Evolutionary conservation across 2,888 invertebrate species (phyloP), one percentile per base, ranked within the genome.

Genomic region (Chrysina gloriosa): DNA sequence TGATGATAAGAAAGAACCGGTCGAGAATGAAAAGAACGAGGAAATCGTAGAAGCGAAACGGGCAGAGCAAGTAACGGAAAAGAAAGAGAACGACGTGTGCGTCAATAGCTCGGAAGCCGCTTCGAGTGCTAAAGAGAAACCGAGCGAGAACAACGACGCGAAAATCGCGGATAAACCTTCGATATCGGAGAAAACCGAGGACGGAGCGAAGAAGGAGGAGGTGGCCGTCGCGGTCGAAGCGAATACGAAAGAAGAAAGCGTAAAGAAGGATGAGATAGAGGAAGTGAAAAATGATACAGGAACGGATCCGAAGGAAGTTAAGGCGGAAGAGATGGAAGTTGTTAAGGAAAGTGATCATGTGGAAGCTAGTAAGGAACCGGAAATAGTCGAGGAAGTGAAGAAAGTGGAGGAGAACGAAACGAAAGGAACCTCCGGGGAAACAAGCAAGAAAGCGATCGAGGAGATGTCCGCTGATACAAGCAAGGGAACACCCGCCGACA

Each of bases 191-290:
- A 71, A 73, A 36, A 31, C 68, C 19, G 36, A 69, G 64, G 63
- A 45, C n/a, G 73, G 74, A 52, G 71, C 71, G 65, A 70, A 71
- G 56, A 34, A 9, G 23, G 42, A 71, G 54, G 69, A 70, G 47
- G 52, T 56, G 47, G 64, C 42, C 25, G 75, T 70, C 27, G 69
- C 69, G 63, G 72, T 70, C 66, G 73, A 73, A 68, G 48, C 31
- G 14, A 66, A 27, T 21, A 48, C 34, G 29, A 58, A 34, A 16
- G 39, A 50, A 19, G 36, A 70, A 4, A 71, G 69, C 29, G 25
- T 64, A 23, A 73, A 69, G 39, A 71, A 72, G 19, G 27, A 68
- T 21, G 29, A 69, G 67, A 65, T 9, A 42, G 36, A 14, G 50
- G 48, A 31, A 34, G 47, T 63, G 42, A 56, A 34, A 25, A 50